Percentiles rank a stretch among this genome's conserved stretches.
These are phyloP conservation scores for Lates japonicus DNA, from an alignment of 2,797 vertebrate species.

Conservation along the genomic window DNA sequence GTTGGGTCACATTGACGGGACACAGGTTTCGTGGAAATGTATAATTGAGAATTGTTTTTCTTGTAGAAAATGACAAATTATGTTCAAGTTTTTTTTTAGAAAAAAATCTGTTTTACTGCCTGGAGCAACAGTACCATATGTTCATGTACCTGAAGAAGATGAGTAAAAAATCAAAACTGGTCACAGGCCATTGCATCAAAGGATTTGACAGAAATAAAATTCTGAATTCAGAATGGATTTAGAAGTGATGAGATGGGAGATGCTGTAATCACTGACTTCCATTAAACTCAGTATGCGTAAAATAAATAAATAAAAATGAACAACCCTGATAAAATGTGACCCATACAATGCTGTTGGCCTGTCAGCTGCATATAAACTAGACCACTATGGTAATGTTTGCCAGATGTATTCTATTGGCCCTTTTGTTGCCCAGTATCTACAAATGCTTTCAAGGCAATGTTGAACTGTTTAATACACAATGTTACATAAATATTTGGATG, in stretches of 20 bases:
- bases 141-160: slow-evolving; percentile 18
- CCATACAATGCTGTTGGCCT: background rate
- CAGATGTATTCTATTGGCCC: background rate
- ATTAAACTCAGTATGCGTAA: slow-evolving; percentile 6
- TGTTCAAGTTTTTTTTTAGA: background rate
- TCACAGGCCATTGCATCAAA: slow-evolving; percentile 19
- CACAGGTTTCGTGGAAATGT: slow-evolving; percentile 4
- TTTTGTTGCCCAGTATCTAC: slow-evolving; percentile 21
- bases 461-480: slow-evolving; percentile 52
- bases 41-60: slow-evolving; percentile 18
- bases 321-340: slow-evolving; percentile 1
- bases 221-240: slow-evolving; percentile 37
- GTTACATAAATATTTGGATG: slow-evolving; percentile 62
- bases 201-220: slow-evolving; percentile 17
- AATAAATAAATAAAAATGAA: slow-evolving; percentile 1
- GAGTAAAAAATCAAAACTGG: slow-evolving; percentile 10
- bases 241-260: slow-evolving; percentile 16
- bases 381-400: slow-evolving; percentile 7
- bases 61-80: background rate
- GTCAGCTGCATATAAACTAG: slow-evolving; percentile 6
- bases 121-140: background rate
- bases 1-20: background rate
- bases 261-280: slow-evolving; percentile 1
- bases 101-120: background rate
- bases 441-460: slow-evolving; percentile 32